A percentile compares a stretch with the other conserved stretches of the same genome.
Conservation (phyloP, 2,888 invertebrate species). For the Formica aserva region DNA sequence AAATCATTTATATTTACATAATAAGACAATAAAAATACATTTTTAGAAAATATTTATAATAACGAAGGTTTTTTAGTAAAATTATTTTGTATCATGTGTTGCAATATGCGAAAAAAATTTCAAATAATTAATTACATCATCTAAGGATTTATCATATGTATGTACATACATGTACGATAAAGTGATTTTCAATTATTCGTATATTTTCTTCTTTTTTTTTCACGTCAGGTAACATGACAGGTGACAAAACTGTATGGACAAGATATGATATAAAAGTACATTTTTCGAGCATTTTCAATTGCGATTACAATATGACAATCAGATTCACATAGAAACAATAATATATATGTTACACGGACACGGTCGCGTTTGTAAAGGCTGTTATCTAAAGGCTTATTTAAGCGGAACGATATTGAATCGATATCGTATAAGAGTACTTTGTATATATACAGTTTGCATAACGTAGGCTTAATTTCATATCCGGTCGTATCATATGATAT, state of each 20-base stretch:
- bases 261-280: neutral
- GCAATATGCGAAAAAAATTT: neutral
- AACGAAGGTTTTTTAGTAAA: neutral
- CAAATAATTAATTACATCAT: conserved; percentile 8
- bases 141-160: neutral
- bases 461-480: conserved; percentile 33
- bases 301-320: conserved; percentile 7
- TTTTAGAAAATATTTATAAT: neutral
- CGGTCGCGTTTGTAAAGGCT: neutral
- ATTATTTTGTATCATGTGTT: neutral
- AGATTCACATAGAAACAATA: conserved; percentile 26
- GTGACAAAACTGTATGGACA: neutral
- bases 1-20: neutral
- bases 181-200: neutral
- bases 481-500: neutral
- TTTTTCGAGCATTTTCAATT: neutral
- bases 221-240: neutral
- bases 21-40: neutral
- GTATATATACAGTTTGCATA: neutral
- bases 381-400: conserved; percentile 31
- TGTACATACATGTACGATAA: neutral
- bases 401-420: conserved; percentile 27
- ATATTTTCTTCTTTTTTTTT: neutral
- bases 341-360: neutral
- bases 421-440: conserved; percentile 3